A percentile compares a stretch with the other conserved stretches of the same genome.
Conservation (phyloP, 2,888 invertebrate species). For the Bursaphelenchus okinawaensis region DNA sequence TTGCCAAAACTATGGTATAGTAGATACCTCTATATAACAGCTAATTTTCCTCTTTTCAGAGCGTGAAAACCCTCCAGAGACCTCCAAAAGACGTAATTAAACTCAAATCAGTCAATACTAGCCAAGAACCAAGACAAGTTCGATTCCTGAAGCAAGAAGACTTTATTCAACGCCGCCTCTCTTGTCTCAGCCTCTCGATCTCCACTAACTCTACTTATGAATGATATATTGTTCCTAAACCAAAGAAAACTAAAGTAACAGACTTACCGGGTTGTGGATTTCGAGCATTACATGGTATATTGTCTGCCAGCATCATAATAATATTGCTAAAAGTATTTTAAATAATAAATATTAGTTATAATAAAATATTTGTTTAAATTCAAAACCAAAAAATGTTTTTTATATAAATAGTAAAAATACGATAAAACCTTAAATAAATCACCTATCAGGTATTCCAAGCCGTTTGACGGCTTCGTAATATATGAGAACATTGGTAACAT, state of each 20-base stretch:
- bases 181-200: background rate
- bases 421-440: conserved; percentile 11
- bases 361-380: no score
- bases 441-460: conserved; percentile 89
- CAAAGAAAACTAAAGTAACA: conserved; percentile 14
- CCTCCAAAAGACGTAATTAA: conserved; percentile 5
- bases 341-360: conserved; percentile 2
- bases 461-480: conserved; percentile 96
- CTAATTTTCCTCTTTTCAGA: background rate
- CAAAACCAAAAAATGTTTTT: no score
- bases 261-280: conserved; percentile 77
- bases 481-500: conserved; percentile 96
- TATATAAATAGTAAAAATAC: background rate
- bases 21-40: background rate
- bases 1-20: no score
- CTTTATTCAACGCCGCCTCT: background rate
- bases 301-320: conserved; percentile 97
- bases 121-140: conserved; percentile 5
- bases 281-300: conserved; percentile 97
- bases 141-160: conserved; percentile 7
- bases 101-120: conserved; percentile 1
- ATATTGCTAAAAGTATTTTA: conserved; percentile 69
- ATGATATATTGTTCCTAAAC: conserved; percentile 7
- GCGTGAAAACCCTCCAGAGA: background rate
- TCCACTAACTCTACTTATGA: background rate